Evolutionary conservation across 2,888 invertebrate species (phyloP), one percentile per base, ranked within the genome.

Genomic region (Coecobrya sp.): DNA sequence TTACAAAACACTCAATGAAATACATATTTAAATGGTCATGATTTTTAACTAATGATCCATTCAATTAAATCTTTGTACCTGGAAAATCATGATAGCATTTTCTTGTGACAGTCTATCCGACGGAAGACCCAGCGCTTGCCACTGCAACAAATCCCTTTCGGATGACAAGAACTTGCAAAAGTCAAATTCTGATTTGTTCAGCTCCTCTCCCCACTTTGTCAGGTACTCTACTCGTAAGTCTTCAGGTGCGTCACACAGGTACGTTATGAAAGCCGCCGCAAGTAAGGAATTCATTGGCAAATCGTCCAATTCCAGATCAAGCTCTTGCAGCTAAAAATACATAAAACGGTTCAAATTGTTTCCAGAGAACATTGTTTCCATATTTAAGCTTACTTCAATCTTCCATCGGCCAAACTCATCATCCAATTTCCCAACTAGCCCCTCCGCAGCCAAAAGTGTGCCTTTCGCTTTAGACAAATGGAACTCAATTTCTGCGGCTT

Each of bases 351-450:
- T 36, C n/a, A n/a, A n/a, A n/a, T n/a, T n/a, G n/a, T n/a, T n/a
- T n/a, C n/a, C n/a, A n/a, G n/a, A n/a, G n/a, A n/a, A n/a, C n/a
- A n/a, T n/a, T n/a, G n/a, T n/a, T n/a, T n/a, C n/a, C n/a, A n/a
- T n/a, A n/a, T n/a, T 7, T 42, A 55, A 3, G n/a, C 22, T 19
- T 19, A 19, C 59, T 96, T 98, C 98, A 91, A 96, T 95, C 95
- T 97, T 98, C 99, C 99, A 99, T 27, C 98, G 97, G 55, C 96
- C 96, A 96, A 98, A 98, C 95, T 99, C 99, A 30, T 98, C 97
- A 86, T 98, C 98, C 13, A 99, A 96, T 95, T 99, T 98, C 22
- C 97, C 97, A 1, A 99, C 98, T 27, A 99, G 96, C 0, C 97
- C 97, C 95, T 97, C 98, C 0, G 98, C 98, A 22, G 98, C 97